Conservation (phyloP, 2,113 vertebrate genomes). For the Ginglymostoma cirratum region DNA sequence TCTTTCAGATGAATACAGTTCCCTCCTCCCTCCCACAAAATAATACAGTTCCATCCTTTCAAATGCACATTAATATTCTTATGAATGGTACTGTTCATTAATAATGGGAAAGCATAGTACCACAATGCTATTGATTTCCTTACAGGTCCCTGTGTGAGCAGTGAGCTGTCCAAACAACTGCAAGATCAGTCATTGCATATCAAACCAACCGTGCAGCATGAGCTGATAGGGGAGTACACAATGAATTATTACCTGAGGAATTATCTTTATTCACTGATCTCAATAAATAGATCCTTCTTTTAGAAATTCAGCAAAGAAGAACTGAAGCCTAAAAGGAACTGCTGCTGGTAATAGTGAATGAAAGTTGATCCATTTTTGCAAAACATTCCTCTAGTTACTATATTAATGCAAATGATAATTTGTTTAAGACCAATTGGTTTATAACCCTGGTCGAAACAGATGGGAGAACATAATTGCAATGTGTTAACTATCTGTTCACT, state of each 20-base stretch:
- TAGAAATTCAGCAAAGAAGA: neutral
- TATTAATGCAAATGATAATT: neutral
- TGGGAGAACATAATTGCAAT: neutral
- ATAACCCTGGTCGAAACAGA: neutral
- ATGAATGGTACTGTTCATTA: neutral
- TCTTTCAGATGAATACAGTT: neutral
- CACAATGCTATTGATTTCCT: constrained; percentile 22
- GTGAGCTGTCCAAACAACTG: constrained; percentile 7
- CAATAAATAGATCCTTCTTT: neutral
- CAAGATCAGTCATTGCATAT: neutral
- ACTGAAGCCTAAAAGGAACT: neutral
- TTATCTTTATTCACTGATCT: neutral
- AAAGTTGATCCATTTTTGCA: neutral
- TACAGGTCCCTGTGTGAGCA: neutral
- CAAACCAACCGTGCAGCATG: neutral
- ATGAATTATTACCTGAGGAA: neutral
- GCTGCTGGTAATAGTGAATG: neutral
- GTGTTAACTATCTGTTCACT: too few species aligned
- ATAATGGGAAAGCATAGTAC: neutral
- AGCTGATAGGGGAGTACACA: neutral
- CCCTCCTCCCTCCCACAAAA: neutral
- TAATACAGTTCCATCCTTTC: constrained; percentile 8
- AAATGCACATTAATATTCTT: neutral
- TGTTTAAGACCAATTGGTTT: neutral
- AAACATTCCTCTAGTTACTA: neutral